Conservation (phyloP, 2,888 invertebrate species). For the Parelbella ahira region DNA sequence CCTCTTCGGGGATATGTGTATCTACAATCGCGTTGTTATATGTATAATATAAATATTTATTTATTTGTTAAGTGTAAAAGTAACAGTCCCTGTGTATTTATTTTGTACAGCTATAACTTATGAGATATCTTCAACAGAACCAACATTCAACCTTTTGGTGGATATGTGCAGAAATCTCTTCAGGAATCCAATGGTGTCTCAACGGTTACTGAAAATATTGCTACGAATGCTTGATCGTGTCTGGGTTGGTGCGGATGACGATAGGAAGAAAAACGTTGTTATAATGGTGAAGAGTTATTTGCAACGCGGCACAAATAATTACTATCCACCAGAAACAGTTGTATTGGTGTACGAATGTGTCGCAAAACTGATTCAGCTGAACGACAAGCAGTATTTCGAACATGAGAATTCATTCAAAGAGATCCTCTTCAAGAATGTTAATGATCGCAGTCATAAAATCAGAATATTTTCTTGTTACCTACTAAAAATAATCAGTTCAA, state of each 20-base stretch:
- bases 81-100: background rate
- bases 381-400: slow-evolving; percentile 38
- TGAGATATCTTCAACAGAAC: slow-evolving; percentile 44
- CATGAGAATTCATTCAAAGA: slow-evolving; percentile 45
- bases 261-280: slow-evolving; percentile 59
- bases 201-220: slow-evolving; percentile 50
- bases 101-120: slow-evolving; percentile 3
- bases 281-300: slow-evolving; percentile 69
- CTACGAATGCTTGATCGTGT: slow-evolving; percentile 52
- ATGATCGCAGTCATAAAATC: slow-evolving; percentile 50
- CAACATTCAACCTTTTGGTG: slow-evolving; percentile 58
- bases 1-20: too few species aligned
- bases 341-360: slow-evolving; percentile 65
- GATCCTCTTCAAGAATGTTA: slow-evolving; percentile 47
- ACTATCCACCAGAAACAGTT: slow-evolving; percentile 60
- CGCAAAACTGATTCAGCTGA: slow-evolving; percentile 51
- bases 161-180: slow-evolving; percentile 61
- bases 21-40: too few species aligned
- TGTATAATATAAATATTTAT: too few species aligned
- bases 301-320: slow-evolving; percentile 52
- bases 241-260: slow-evolving; percentile 44
- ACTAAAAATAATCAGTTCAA: slow-evolving; percentile 40
- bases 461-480: slow-evolving; percentile 63
- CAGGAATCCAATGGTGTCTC: slow-evolving; percentile 54
- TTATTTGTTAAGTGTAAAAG: too few species aligned